phyloP scores from a whole-genome alignment of 2,113 vertebrate species.

The Hyperopisus bebe region DNA sequence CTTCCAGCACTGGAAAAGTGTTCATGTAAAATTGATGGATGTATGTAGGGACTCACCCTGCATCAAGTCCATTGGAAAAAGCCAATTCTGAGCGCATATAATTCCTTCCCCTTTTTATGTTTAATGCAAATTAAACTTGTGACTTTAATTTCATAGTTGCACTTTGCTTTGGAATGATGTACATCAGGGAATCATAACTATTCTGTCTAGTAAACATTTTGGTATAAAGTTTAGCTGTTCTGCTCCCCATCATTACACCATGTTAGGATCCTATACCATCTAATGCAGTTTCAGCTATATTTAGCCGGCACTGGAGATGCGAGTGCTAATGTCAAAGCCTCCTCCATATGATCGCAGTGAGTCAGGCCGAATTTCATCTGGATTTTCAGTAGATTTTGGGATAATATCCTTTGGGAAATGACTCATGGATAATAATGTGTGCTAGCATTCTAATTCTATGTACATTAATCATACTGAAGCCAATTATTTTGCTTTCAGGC shows the following conservation, averaged over 20 bases:
- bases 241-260: background rate
- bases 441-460: slow-evolving; percentile 1
- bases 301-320: background rate
- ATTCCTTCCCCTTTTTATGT: background rate
- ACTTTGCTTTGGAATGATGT: background rate
- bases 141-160: background rate
- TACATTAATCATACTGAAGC: slow-evolving; percentile 6
- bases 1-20: background rate
- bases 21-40: background rate
- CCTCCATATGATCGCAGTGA: background rate
- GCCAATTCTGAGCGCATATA: background rate
- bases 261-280: background rate
- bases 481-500: background rate
- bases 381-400: slow-evolving; percentile 11
- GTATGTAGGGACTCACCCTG: background rate
- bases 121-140: background rate
- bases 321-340: slow-evolving; percentile 8
- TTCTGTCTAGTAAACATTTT: background rate
- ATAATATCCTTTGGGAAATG: slow-evolving; percentile 13
- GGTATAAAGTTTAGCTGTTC: background rate
- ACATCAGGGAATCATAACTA: background rate
- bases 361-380: background rate
- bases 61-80: background rate
- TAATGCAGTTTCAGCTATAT: background rate
- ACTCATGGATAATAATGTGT: slow-evolving; percentile 17